These are phyloP conservation scores for Danio albolineatus DNA, from an alignment of 2,797 vertebrate genomes.

Conservation along the genomic window DNA sequence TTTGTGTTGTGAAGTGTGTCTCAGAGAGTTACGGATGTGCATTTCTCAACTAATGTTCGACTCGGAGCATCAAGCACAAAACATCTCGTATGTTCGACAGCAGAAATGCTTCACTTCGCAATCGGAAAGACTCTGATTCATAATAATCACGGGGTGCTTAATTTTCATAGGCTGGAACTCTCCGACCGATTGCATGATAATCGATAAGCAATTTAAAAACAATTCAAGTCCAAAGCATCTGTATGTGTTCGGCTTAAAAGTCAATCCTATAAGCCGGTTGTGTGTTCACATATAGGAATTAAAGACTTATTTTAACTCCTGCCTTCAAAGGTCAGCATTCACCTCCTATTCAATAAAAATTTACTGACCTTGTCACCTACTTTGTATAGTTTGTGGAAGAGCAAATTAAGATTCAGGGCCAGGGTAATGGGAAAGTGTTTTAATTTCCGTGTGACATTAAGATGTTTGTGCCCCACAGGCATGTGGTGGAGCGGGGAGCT, in stretches of 20 bases:
- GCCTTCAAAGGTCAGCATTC: conserved; percentile 80
- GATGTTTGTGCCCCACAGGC: conserved; percentile 92
- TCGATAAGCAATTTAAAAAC: conserved; percentile 51
- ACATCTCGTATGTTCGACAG: conserved; percentile 7
- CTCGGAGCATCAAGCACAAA: conserved; percentile 58
- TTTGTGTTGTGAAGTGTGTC: conserved; percentile 92
- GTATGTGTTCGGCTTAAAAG: conserved; percentile 36
- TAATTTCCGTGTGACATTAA: conserved; percentile 99
- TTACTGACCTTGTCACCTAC: conserved; percentile 83
- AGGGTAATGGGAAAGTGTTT: conserved; percentile 93
- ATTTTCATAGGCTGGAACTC: conserved; percentile 11
- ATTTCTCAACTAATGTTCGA: conserved; percentile 62
- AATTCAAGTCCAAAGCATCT: conserved; percentile 12
- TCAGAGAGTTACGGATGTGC: conserved; percentile 72
- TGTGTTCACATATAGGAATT: conserved; percentile 50
- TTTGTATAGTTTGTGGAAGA: conserved; percentile 85
- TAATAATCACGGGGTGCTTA: neutral
- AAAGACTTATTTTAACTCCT: conserved; percentile 58
- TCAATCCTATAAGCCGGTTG: conserved; percentile 38
- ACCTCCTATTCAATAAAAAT: conserved; percentile 79
- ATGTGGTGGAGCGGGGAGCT: conserved; percentile 88
- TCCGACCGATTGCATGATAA: conserved; percentile 17
- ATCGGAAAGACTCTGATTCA: neutral
- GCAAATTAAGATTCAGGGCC: conserved; percentile 94
- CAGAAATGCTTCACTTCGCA: neutral